phyloP scores from a whole-genome alignment of 2,888 invertebrate species.

The Microdon myrmicae region DNA sequence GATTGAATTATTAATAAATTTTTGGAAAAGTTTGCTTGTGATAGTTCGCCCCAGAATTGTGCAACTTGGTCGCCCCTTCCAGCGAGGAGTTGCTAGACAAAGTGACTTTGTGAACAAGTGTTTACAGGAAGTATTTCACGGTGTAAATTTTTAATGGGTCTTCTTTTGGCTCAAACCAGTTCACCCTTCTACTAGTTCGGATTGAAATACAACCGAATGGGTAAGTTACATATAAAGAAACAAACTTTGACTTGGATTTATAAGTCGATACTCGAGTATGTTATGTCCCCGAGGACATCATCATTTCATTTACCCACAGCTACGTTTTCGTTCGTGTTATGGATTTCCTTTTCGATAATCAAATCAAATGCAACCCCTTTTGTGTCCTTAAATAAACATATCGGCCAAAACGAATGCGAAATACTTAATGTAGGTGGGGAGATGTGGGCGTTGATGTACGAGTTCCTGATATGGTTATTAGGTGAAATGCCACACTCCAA shows the following conservation, averaged over 20 bases:
- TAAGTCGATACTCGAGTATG: background rate
- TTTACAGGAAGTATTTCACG: constrained; percentile 49
- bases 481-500: constrained; percentile 6
- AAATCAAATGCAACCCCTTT: constrained; percentile 42
- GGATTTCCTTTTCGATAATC: constrained; percentile 34
- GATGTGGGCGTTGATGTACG: too few relatives aligned
- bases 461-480: constrained; percentile 32
- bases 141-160: constrained; percentile 46
- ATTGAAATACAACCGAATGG: constrained; percentile 21
- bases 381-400: constrained; percentile 37
- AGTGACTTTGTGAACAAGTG: constrained; percentile 47
- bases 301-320: constrained; percentile 16
- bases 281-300: constrained; percentile 41
- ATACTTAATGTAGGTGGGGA: constrained; percentile 36
- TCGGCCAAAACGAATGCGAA: constrained; percentile 10
- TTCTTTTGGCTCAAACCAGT: background rate
- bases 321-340: constrained; percentile 14
- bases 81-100: constrained; percentile 8
- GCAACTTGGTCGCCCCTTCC: constrained; percentile 10
- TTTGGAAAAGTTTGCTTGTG: constrained; percentile 46
- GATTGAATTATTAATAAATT: constrained; percentile 52
- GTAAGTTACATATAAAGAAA: constrained; percentile 6
- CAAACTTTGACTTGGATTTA: constrained; percentile 15
- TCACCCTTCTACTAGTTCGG: constrained; percentile 24
- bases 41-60: constrained; percentile 17